Evolutionary conservation across 2,113 vertebrate genomes (phyloP).

Genomic region (Phalacrocorax aristotelis): DNA sequence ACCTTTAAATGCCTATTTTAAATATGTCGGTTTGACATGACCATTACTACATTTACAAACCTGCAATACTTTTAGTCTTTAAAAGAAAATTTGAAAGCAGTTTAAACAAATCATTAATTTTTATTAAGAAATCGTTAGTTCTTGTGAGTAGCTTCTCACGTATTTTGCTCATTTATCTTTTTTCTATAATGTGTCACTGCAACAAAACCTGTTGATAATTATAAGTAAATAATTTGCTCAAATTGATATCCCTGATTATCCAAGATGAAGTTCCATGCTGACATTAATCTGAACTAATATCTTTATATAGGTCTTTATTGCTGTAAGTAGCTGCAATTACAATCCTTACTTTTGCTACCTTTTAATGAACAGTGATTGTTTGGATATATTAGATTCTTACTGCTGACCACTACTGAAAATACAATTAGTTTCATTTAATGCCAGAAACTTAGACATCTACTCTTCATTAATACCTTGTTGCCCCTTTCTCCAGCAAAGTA

Average conservation of each 20-base stretch:
- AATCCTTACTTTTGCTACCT: not conserved
- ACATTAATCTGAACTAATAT: not conserved
- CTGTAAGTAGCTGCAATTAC: not conserved
- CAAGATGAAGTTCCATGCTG: not conserved
- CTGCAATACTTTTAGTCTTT: not conserved
- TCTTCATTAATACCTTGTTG: not conserved
- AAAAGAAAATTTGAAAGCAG: not conserved
- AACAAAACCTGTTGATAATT: not conserved
- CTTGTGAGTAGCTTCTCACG: not conserved
- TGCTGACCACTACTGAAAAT: not conserved
- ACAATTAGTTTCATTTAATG: not conserved
- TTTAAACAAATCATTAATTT: not conserved
- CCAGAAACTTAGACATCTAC: not conserved
- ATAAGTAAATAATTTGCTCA: not conserved
- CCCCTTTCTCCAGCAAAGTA: not conserved
- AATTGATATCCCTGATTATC: not conserved
- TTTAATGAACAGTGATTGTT: not conserved
- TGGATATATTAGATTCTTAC: not conserved
- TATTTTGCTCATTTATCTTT: not conserved
- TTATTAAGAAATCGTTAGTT: not conserved
- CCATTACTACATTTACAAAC: not conserved
- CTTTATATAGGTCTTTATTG: not conserved
- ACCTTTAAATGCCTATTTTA: not conserved
- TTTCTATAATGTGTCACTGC: not conserved
- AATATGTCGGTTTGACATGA: not conserved